phyloP scores from a whole-genome alignment of 2,888 invertebrate genomes.

The Monoplex corrugatus region DNA sequence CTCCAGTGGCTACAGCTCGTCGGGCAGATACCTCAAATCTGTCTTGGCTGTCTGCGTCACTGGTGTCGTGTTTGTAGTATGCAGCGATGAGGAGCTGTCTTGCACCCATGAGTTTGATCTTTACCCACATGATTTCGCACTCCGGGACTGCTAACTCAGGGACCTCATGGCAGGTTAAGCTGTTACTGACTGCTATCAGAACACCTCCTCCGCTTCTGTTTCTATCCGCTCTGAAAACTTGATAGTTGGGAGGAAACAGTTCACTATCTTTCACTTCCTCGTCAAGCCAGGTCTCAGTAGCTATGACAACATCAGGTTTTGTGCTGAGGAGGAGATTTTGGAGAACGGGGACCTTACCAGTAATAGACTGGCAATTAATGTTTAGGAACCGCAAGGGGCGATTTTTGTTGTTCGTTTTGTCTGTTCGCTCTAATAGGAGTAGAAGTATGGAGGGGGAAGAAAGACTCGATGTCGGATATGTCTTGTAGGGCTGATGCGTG shows the following conservation, averaged over 20 bases:
- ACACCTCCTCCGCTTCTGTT: slow-evolving; percentile 5
- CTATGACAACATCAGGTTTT: slow-evolving; percentile 12
- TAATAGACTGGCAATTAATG: neutral
- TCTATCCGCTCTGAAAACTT: neutral
- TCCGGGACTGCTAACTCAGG: neutral
- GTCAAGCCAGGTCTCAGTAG: slow-evolving; percentile 3
- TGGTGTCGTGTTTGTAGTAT: neutral
- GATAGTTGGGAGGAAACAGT: neutral
- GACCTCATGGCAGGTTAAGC: neutral
- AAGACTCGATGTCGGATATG: neutral
- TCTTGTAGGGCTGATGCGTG: neutral
- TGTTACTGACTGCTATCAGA: neutral
- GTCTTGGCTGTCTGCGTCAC: neutral
- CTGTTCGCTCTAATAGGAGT: neutral
- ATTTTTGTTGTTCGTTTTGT: neutral
- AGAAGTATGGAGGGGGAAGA: neutral
- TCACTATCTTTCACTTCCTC: neutral
- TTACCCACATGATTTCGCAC: neutral
- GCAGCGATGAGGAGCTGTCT: neutral
- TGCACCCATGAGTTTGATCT: neutral
- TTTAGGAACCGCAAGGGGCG: neutral
- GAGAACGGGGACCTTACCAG: neutral
- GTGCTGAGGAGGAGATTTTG: slow-evolving; percentile 1
- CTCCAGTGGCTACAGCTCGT: neutral
- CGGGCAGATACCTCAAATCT: neutral